A percentile compares a stretch with the other conserved stretches of the same genome.
Conservation (phyloP, 2,797 vertebrate genomes). For the Enteromius trimaculatus region DNA sequence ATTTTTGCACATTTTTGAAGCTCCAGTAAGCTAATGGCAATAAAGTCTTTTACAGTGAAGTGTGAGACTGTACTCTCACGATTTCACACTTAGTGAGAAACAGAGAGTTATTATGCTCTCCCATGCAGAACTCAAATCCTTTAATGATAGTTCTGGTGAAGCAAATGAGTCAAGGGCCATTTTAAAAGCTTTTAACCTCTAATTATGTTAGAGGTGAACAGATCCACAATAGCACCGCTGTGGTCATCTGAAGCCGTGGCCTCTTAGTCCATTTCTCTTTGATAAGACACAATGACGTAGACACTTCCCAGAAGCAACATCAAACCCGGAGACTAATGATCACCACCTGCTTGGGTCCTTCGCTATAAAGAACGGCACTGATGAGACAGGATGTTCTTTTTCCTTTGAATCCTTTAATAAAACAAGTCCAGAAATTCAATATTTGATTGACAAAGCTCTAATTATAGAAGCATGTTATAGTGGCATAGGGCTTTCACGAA, state of each 20-base stretch:
- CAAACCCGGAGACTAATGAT: slow-evolving; percentile 24
- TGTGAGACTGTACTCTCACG: background rate
- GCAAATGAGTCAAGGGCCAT: slow-evolving; percentile 47
- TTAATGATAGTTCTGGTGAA: slow-evolving; percentile 42
- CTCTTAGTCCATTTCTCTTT: slow-evolving; percentile 20
- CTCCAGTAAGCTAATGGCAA: slow-evolving; percentile 1
- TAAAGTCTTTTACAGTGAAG: background rate
- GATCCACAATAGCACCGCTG: slow-evolving; percentile 5
- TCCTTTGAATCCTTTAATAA: background rate
- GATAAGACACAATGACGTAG: slow-evolving; percentile 13
- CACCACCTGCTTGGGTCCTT: slow-evolving; percentile 14
- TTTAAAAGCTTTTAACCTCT: slow-evolving; percentile 46
- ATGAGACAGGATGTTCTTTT: slow-evolving; percentile 15
- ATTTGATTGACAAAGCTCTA: slow-evolving; percentile 1
- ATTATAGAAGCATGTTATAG: background rate
- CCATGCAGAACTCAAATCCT: slow-evolving; percentile 36
- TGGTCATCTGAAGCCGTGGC: slow-evolving; percentile 13
- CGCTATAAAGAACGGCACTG: background rate
- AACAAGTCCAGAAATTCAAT: background rate
- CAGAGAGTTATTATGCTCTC: slow-evolving; percentile 26
- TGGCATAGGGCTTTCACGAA: background rate
- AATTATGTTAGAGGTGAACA: slow-evolving; percentile 44
- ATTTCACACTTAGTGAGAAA: slow-evolving; percentile 21
- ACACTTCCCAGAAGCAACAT: slow-evolving; percentile 23
- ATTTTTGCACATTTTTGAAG: background rate